Evolutionary conservation across 2,797 vertebrate genomes (phyloP).

Genomic region (Harpagifer antarcticus): DNA sequence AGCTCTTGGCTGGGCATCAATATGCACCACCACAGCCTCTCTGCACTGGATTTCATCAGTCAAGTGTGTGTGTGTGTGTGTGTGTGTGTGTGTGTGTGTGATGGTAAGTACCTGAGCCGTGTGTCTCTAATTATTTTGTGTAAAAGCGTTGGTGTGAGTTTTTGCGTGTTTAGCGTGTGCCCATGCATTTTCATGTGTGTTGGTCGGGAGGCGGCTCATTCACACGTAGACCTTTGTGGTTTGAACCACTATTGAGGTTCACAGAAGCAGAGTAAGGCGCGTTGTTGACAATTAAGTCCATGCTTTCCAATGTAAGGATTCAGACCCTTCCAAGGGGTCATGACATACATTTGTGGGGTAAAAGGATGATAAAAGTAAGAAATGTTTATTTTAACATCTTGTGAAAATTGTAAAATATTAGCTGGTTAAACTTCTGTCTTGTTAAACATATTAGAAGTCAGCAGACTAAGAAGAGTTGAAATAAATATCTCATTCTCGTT

Average conservation of each 20-base stretch:
- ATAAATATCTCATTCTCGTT: neutral
- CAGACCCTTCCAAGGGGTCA: neutral
- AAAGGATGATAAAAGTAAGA: neutral
- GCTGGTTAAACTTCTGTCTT: neutral
- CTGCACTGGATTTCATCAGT: constrained; percentile 57
- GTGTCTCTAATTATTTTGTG: constrained; percentile 33
- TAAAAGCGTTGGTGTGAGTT: constrained; percentile 27
- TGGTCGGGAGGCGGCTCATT: constrained; percentile 19
- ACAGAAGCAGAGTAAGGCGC: constrained; percentile 19
- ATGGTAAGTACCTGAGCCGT: constrained; percentile 25
- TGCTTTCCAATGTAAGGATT: neutral
- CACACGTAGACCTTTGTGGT: constrained; percentile 29
- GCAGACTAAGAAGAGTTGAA: neutral
- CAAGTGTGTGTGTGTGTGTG: neutral
- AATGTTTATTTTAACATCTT: neutral
- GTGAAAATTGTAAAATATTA: neutral
- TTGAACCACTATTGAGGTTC: constrained; percentile 26
- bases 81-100: neutral
- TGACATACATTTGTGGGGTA: neutral
- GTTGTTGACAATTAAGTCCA: constrained; percentile 6
- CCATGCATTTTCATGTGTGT: constrained; percentile 22
- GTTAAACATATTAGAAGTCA: neutral
- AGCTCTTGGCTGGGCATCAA: constrained; percentile 71
- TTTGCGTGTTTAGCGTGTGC: constrained; percentile 15
- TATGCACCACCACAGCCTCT: constrained; percentile 69